Evolutionary conservation across 1,140 invertebrate species (phyloP).

Genomic region (Rhopalosiphum maidis): DNA sequence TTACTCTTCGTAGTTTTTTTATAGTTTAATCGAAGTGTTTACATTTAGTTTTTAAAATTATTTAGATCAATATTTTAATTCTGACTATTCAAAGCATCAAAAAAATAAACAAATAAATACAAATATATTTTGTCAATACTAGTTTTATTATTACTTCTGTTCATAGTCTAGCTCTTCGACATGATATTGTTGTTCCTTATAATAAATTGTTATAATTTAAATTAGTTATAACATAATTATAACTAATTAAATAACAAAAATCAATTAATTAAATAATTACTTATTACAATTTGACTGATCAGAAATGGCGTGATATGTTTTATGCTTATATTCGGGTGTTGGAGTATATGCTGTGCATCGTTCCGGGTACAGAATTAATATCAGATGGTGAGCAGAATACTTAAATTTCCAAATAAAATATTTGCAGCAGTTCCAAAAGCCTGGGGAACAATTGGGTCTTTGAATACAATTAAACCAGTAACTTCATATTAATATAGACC

Average conservation of each 20-base stretch:
- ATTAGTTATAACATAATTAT: too few relatives aligned
- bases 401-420: slow-evolving; percentile 11
- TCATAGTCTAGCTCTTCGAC: not conserved
- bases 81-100: not conserved
- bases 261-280: too few relatives aligned
- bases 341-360: not conserved
- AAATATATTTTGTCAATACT: not conserved
- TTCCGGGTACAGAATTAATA: not conserved
- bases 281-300: not conserved
- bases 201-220: not conserved
- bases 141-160: not conserved
- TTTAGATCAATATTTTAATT: not conserved
- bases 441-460: not conserved
- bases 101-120: not conserved
- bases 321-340: not conserved
- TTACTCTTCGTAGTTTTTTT: not conserved
- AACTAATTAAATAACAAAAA: too few relatives aligned
- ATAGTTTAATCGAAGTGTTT: not conserved
- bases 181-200: not conserved
- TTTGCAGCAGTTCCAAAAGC: not conserved
- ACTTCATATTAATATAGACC: not conserved
- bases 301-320: not conserved
- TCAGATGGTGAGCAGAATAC: not conserved
- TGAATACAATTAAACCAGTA: slow-evolving; percentile 38
- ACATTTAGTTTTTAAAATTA: not conserved